A percentile compares a stretch with the other conserved stretches of the same genome.
Evolutionary conservation across 1,140 invertebrate species (phyloP).

Genomic region (Choristoneura fumiferana): DNA sequence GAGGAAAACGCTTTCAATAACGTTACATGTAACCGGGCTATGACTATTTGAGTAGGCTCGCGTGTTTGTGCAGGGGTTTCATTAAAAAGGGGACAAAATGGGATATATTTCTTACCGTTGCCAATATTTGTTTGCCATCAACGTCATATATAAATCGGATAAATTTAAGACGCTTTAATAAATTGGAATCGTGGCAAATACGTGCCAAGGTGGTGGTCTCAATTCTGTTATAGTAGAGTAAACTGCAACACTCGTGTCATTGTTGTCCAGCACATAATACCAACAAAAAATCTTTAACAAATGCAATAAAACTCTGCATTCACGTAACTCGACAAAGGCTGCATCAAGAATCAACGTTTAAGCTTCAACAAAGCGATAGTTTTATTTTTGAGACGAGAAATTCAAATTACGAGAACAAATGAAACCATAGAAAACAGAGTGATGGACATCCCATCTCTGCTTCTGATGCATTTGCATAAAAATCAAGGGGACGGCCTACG

Average conservation of each 20-base stretch:
- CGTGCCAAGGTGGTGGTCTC: too few species aligned
- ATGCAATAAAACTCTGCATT: neutral
- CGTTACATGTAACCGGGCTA: conserved; percentile 32
- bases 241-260: too few species aligned
- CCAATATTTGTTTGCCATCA: too few species aligned
- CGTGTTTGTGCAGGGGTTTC: too few species aligned
- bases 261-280: too few species aligned
- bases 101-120: too few species aligned
- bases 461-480: conserved; percentile 69
- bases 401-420: conserved; percentile 68
- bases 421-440: conserved; percentile 45
- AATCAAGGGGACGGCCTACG: conserved; percentile 38
- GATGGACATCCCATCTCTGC: conserved; percentile 71
- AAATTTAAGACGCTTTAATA: too few species aligned
- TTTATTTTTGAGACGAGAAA: conserved; percentile 32
- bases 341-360: neutral
- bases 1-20: conserved; percentile 62
- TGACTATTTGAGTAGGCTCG: neutral
- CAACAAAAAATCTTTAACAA: neutral
- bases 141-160: too few species aligned
- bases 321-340: neutral
- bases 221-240: too few species aligned
- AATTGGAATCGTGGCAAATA: too few species aligned
- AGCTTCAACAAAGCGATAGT: conserved; percentile 24
- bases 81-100: too few species aligned